Conservation (phyloP, 2,888 invertebrate genomes). For the Parnassius mnemosyne region DNA sequence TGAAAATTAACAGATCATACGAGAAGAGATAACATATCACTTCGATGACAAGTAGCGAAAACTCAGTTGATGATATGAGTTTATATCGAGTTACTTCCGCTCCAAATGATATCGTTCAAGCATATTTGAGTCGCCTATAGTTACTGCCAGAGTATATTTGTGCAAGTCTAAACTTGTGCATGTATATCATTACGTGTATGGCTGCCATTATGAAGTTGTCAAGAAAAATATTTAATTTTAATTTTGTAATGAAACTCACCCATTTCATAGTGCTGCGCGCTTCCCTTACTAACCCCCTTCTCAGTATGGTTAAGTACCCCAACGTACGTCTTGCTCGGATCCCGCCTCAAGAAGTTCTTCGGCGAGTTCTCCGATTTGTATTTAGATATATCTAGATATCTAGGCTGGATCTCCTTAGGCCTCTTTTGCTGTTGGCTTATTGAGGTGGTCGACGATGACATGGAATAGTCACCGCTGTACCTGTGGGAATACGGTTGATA, state of each 20-base stretch:
- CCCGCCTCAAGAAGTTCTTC: constrained; percentile 74
- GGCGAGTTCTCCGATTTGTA: constrained; percentile 77
- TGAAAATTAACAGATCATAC: no score
- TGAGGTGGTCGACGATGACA: constrained; percentile 74
- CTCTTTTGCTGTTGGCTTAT: constrained; percentile 48
- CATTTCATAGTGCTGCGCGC: constrained; percentile 69
- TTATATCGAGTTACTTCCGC: no score
- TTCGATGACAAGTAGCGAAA: no score
- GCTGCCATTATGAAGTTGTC: no score
- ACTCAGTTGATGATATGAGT: no score
- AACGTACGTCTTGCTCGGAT: constrained; percentile 79
- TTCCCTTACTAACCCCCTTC: constrained; percentile 53
- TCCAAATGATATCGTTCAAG: no score
- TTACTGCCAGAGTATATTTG: no score
- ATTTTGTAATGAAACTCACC: constrained; percentile 45
- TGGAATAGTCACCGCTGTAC: constrained; percentile 75
- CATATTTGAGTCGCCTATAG: no score
- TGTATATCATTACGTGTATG: no score
- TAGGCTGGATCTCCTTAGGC: constrained; percentile 56
- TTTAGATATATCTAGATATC: constrained; percentile 83
- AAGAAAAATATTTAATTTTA: no score
- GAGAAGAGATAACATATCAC: no score
- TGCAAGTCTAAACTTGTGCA: no score
- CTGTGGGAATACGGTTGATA: constrained; percentile 37
- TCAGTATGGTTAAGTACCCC: constrained; percentile 48